A percentile compares a stretch with the other conserved stretches of the same genome.
Evolutionary conservation across 2,888 invertebrate genomes (phyloP).

Genomic region (Teleogryllus oceanicus): DNA sequence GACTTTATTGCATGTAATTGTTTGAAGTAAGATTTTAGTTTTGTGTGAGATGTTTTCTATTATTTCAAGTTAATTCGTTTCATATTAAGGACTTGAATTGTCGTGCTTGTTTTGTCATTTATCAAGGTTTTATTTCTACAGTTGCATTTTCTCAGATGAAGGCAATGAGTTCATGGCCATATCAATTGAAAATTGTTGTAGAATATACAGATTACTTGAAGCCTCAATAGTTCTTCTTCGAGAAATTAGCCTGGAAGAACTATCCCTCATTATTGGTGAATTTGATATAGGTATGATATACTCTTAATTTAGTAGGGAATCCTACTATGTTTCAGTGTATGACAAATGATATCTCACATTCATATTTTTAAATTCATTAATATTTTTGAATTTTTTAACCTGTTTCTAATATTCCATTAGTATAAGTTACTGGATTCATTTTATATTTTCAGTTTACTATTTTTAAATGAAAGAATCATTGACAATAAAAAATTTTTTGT

Average conservation of each 20-base stretch:
- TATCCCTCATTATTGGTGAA: slow-evolving; percentile 25
- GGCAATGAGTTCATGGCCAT: slow-evolving; percentile 32
- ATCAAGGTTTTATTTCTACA: slow-evolving; percentile 22
- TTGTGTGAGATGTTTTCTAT: not conserved
- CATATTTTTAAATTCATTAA: too few relatives aligned
- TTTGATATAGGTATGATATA: slow-evolving; percentile 28
- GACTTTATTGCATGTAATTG: too few relatives aligned
- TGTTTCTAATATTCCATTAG: not conserved
- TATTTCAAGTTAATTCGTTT: not conserved
- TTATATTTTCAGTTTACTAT: too few relatives aligned
- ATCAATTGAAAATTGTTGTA: slow-evolving; percentile 26
- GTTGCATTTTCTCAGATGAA: slow-evolving; percentile 35
- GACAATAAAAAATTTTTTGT: too few relatives aligned
- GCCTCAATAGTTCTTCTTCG: slow-evolving; percentile 12
- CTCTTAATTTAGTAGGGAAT: too few relatives aligned
- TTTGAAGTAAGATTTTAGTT: not conserved
- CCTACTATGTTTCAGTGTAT: too few relatives aligned
- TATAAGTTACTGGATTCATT: not conserved
- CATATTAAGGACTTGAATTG: not conserved
- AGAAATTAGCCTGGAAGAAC: not conserved
- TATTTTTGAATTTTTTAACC: too few relatives aligned
- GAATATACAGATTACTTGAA: slow-evolving; percentile 29
- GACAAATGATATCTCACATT: too few relatives aligned
- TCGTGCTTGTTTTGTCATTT: not conserved
- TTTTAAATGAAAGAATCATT: too few relatives aligned